These are phyloP conservation scores for Hyperopisus bebe DNA, from an alignment of 2,113 vertebrate species.

Conservation along the genomic window DNA sequence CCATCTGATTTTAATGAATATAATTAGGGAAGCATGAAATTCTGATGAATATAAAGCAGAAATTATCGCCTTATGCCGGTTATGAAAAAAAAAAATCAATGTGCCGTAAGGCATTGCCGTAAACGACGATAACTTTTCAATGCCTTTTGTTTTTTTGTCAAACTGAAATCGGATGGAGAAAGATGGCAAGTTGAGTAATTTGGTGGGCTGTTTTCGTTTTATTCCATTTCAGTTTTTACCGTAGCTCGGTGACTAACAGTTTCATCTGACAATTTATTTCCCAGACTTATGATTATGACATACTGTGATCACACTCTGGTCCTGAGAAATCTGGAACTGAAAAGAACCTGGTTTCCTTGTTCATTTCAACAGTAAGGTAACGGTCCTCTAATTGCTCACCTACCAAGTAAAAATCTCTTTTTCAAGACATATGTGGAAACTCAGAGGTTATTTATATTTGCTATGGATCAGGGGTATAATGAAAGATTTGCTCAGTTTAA, in stretches of 20 bases:
- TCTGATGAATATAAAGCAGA: slow-evolving; percentile 15
- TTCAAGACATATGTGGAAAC: not conserved
- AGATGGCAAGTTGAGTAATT: not conserved
- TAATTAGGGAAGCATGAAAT: slow-evolving; percentile 22
- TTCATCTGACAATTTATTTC: not conserved
- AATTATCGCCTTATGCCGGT: not conserved
- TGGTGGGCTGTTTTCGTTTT: not conserved
- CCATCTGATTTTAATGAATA: slow-evolving; percentile 24
- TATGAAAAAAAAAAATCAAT: not conserved
- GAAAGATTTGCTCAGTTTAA: not conserved
- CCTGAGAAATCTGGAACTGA: not conserved
- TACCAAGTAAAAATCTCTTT: not conserved
- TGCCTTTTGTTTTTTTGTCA: not conserved
- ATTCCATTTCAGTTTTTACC: not conserved
- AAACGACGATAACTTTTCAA: not conserved
- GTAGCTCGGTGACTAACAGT: not conserved
- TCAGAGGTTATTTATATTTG: not conserved
- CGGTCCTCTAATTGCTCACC: not conserved
- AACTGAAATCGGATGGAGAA: not conserved
- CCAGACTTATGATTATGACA: not conserved
- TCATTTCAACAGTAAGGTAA: not conserved
- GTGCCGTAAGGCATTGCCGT: not conserved
- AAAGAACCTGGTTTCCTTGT: not conserved
- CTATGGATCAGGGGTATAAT: not conserved
- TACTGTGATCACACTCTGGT: not conserved